Evolutionary conservation across 1,140 invertebrate genomes (phyloP), one percentile per base, ranked within the genome.

Genomic region (Pygmarrhopalites habei): DNA sequence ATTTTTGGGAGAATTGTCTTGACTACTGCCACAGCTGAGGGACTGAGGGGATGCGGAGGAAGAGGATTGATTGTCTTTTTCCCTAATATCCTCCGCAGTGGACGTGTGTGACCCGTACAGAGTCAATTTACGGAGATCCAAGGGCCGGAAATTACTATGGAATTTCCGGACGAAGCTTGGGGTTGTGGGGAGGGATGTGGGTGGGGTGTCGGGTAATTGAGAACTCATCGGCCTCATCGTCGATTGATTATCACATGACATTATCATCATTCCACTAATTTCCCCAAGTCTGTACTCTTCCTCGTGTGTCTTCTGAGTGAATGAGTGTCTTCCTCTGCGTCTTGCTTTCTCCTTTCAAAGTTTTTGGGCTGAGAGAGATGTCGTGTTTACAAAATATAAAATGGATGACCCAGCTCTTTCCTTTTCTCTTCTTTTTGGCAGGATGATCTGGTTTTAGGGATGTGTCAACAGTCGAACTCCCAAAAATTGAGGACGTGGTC

Each of bases 111-210:
- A 57, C 21, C 68, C 68, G 43, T 70, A 67, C 10, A 70, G 39
- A 15, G 68, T 70, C 44, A 70, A 60, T 43, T 70, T 70, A 15
- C 68, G 53, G 14, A 70, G 61, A 46, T 70, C 68, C 41, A 70
- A 52, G 43, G 68, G 68, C 53, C 68, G 65, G 63, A 70, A 70
- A 61, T 70, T 70, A 32, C 53, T 62, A 28, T 70, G 68, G 44
- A 70, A 70, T 60, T 70, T 70, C 51, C 68, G 44, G 3, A 70
- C 68, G 55, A 70, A 70, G 26, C 58, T 70, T 15, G 68, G 68
- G 2, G 68, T 70, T 14, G 62, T 70, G 15, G 68, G 68, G 14
- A 70, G 23, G 15, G 65, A 67, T 1, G 46, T 17, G 26, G 43
- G 47, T 14, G 59, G 21, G 12, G 58, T 23, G 10, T 26, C 59